A percentile compares a stretch with the other conserved stretches of the same genome.
These are phyloP conservation scores for Hedya salicella DNA, from an alignment of 2,888 invertebrate species.

Conservation along the genomic window DNA sequence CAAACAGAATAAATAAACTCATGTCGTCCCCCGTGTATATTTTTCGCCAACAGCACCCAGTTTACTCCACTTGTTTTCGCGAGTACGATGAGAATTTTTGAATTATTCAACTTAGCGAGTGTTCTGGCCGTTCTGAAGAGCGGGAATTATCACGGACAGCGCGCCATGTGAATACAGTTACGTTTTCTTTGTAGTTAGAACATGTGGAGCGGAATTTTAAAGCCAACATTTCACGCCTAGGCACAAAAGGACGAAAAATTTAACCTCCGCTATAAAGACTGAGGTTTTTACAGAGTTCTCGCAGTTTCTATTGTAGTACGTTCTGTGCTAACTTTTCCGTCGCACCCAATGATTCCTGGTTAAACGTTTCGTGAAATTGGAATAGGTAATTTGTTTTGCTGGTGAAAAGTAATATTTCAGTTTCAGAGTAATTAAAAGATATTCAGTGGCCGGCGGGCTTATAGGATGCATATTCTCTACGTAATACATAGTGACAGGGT, in stretches of 20 bases:
- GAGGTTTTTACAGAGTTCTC: slow-evolving; percentile 3
- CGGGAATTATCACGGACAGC: slow-evolving; percentile 52
- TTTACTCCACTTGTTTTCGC: slow-evolving; percentile 64
- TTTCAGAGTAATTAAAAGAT: slow-evolving; percentile 3
- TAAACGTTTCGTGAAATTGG: slow-evolving; percentile 1
- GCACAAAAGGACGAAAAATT: slow-evolving; percentile 36
- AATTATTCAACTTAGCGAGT: slow-evolving; percentile 70
- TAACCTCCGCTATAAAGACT: slow-evolving; percentile 27
- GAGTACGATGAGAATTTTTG: slow-evolving; percentile 66
- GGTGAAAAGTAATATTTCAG: slow-evolving; percentile 7
- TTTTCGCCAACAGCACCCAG: slow-evolving; percentile 53
- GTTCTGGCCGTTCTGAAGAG: slow-evolving; percentile 52
- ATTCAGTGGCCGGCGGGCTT: neutral
- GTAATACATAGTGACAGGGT: too few species aligned
- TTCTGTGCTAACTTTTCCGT: slow-evolving; percentile 15
- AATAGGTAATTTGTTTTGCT: neutral
- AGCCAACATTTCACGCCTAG: slow-evolving; percentile 38
- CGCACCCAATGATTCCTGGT: neutral
- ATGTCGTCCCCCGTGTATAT: slow-evolving; percentile 49
- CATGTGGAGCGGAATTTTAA: slow-evolving; percentile 46
- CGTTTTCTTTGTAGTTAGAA: slow-evolving; percentile 48
- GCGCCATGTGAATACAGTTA: slow-evolving; percentile 49
- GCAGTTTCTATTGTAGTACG: slow-evolving; percentile 22
- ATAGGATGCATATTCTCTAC: too few species aligned
- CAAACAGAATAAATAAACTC: slow-evolving; percentile 37